Percentiles rank a stretch among this genome's conserved stretches.
These are phyloP conservation scores for Characodon lateralis DNA, from an alignment of 2,797 vertebrate species.

Conservation along the genomic window DNA sequence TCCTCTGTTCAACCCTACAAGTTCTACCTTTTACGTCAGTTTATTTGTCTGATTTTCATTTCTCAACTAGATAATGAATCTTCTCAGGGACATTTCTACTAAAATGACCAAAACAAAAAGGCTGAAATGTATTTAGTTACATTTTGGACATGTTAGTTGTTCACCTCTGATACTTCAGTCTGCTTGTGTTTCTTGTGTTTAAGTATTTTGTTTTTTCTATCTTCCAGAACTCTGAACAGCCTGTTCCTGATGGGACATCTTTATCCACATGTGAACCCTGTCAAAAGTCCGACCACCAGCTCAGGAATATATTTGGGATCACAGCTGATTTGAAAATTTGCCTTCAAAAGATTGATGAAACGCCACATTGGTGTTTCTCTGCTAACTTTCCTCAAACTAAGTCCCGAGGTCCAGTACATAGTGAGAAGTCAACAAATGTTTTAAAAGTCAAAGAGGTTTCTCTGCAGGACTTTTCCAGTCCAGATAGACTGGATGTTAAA, in stretches of 20 bases:
- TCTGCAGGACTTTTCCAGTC: background rate
- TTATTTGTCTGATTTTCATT: background rate
- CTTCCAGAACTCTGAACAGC: constrained; percentile 23
- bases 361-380: background rate
- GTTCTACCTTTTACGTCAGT: background rate
- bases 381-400: constrained; percentile 9
- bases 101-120: background rate
- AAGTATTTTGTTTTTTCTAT: background rate
- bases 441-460: constrained; percentile 23
- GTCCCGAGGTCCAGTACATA: constrained; percentile 19
- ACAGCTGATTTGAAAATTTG: constrained; percentile 62
- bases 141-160: background rate
- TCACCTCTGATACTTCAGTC: background rate
- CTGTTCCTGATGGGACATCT: background rate
- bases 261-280: constrained; percentile 7
- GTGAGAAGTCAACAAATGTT: constrained; percentile 22
- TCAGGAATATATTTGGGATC: constrained; percentile 74
- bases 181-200: background rate
- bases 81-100: background rate
- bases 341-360: constrained; percentile 57
- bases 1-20: background rate
- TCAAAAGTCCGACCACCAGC: constrained; percentile 34
- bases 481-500: constrained; percentile 4
- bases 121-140: background rate
- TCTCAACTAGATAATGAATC: background rate